These are phyloP conservation scores for Drosophila dunni DNA, from an alignment of 1,140 invertebrate genomes.

Conservation along the genomic window DNA sequence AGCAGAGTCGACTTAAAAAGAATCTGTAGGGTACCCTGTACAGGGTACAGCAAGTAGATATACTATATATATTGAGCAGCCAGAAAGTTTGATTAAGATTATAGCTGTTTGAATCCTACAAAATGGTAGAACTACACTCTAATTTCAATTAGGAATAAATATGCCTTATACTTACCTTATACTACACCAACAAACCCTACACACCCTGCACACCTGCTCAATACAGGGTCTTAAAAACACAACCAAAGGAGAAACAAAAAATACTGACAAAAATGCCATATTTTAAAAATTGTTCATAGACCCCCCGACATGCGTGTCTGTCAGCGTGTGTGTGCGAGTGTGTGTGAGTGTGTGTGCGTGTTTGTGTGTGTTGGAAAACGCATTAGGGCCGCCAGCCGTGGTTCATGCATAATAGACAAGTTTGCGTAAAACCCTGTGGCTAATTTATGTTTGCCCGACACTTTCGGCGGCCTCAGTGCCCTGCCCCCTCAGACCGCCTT, in stretches of 20 bases:
- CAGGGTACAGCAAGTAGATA: too few species aligned
- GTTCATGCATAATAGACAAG: constrained; percentile 65
- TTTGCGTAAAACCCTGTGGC: constrained; percentile 61
- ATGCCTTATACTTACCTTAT: too few species aligned
- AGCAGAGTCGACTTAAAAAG: too few species aligned
- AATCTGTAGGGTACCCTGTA: too few species aligned
- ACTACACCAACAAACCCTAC: too few species aligned
- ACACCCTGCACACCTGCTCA: too few species aligned
- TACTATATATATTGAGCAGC: too few species aligned
- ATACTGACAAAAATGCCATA: constrained; percentile 43
- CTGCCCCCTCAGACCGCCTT: neutral
- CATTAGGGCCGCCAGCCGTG: constrained; percentile 57
- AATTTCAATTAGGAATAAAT: too few species aligned
- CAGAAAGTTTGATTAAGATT: too few species aligned
- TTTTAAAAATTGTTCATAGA: constrained; percentile 61
- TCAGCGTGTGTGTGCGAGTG: constrained; percentile 6
- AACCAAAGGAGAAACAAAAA: neutral
- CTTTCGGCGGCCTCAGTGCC: constrained; percentile 19
- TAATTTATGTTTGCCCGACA: constrained; percentile 63
- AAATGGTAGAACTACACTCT: too few species aligned
- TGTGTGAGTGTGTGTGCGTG: constrained; percentile 17
- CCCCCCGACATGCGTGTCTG: constrained; percentile 11
- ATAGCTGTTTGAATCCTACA: too few species aligned
- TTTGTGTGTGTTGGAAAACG: constrained; percentile 41
- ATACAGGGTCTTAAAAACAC: constrained; percentile 1